Conservation (phyloP, 2,113 vertebrate species). For the Petrocephalus zakoni region DNA sequence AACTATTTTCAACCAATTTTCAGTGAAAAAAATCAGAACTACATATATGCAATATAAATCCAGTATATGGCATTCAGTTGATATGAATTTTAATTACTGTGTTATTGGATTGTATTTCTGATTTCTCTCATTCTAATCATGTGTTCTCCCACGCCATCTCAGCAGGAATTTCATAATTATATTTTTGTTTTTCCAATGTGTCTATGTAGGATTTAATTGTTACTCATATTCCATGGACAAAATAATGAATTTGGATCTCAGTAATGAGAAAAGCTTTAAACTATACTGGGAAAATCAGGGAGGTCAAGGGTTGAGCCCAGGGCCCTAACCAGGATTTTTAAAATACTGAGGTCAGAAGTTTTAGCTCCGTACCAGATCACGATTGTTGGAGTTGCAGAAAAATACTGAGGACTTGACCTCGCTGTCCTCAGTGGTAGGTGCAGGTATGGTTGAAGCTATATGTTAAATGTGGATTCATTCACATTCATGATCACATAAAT, state of each 20-base stretch:
- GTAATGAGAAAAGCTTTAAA: background rate
- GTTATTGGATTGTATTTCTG: background rate
- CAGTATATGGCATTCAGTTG: background rate
- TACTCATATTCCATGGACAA: background rate
- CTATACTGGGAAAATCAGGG: background rate
- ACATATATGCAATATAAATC: background rate
- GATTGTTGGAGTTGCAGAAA: no score
- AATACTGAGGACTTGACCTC: no score
- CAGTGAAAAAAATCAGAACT: background rate
- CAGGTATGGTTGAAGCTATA: background rate
- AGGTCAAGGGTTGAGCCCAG: background rate
- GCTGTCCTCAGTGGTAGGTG: no score
- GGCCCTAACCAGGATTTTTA: no score
- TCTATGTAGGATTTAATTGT: background rate
- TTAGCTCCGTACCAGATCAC: no score
- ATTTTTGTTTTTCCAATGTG: background rate
- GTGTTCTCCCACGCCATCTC: background rate
- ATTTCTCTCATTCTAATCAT: background rate
- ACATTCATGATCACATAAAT: background rate
- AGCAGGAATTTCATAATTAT: background rate
- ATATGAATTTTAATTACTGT: background rate
- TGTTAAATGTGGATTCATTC: background rate
- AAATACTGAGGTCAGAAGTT: no score
- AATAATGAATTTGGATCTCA: background rate
- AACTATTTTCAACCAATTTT: background rate